phyloP scores from a whole-genome alignment of 2,797 vertebrate genomes.

The Mus spretus region DNA sequence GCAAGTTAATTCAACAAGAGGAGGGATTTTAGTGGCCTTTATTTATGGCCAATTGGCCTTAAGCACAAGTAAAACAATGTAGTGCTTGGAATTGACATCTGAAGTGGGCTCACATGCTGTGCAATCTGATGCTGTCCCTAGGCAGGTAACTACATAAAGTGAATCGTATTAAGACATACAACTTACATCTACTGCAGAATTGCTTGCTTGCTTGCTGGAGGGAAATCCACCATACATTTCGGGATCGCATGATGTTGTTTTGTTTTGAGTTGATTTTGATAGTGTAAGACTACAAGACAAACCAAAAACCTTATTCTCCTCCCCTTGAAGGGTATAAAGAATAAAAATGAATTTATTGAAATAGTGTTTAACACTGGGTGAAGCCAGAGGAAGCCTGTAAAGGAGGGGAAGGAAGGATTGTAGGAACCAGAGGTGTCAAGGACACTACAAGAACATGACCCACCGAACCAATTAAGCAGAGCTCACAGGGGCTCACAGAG shows the following conservation, averaged over 20 bases:
- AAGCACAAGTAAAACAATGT: background rate
- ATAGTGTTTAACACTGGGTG: background rate
- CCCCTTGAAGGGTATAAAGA: conserved; percentile 85
- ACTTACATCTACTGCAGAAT: background rate
- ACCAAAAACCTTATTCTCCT: background rate
- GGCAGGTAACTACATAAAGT: background rate
- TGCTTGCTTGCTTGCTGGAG: background rate
- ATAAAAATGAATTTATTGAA: conserved; percentile 1
- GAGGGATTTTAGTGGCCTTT: background rate
- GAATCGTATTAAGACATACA: background rate
- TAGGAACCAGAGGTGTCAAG: background rate
- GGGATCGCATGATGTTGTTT: background rate
- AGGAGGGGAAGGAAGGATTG: background rate
- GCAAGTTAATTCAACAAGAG: background rate
- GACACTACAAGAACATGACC: background rate
- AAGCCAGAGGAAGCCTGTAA: background rate
- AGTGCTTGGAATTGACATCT: background rate
- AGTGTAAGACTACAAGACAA: background rate
- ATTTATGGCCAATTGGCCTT: background rate
- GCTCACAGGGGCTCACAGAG: background rate
- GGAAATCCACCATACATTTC: background rate
- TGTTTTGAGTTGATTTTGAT: background rate
- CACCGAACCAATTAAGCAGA: background rate
- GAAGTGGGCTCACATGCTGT: background rate
- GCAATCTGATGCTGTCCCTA: background rate